A percentile compares a stretch with the other conserved stretches of the same genome.
Conservation (phyloP, 2,797 vertebrate genomes). For the Odontamblyopus rebecca region DNA sequence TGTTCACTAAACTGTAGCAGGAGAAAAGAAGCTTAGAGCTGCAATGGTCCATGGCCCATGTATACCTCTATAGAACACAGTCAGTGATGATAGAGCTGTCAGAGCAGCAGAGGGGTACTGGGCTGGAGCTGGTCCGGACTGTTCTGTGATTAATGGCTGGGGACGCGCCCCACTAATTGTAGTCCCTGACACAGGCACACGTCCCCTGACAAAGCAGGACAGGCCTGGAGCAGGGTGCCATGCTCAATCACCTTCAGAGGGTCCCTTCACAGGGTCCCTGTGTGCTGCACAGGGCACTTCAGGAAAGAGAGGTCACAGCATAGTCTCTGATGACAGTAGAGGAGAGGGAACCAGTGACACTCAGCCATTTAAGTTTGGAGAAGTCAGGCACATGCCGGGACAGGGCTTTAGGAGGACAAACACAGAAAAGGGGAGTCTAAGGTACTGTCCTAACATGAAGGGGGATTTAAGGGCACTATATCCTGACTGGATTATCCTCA, state of each 20-base stretch:
- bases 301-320: constrained; percentile 58
- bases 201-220: constrained; percentile 75
- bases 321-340: constrained; percentile 61
- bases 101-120: constrained; percentile 46
- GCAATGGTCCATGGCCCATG: constrained; percentile 2
- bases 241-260: constrained; percentile 75
- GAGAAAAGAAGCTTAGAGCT: neutral
- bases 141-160: constrained; percentile 77
- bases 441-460: constrained; percentile 37
- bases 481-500: constrained; percentile 62
- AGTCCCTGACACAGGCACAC: constrained; percentile 77
- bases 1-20: neutral
- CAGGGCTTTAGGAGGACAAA: constrained; percentile 47
- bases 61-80: neutral
- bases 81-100: constrained; percentile 42
- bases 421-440: constrained; percentile 20
- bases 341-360: constrained; percentile 41
- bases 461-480: constrained; percentile 55
- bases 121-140: constrained; percentile 45
- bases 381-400: constrained; percentile 18
- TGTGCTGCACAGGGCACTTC: constrained; percentile 31
- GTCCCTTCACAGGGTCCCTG: constrained; percentile 56
- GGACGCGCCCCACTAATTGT: constrained; percentile 78
- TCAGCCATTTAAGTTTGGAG: constrained; percentile 17
- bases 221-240: constrained; percentile 69